phyloP scores from a whole-genome alignment of 2,113 vertebrate species.

The Eurystomus gularis region DNA sequence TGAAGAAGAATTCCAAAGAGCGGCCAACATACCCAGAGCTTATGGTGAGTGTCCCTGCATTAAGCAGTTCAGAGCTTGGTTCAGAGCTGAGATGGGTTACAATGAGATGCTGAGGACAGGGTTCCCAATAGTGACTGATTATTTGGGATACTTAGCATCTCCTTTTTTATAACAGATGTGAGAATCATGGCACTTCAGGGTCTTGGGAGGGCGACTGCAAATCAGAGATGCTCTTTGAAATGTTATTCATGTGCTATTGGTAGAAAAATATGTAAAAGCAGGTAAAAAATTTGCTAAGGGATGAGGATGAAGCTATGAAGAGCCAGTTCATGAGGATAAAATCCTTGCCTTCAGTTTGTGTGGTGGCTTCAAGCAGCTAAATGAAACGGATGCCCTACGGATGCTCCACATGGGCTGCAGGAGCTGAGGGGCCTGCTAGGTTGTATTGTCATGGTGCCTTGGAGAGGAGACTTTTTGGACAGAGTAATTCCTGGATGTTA shows the following conservation, averaged over 20 bases:
- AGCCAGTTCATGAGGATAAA: background rate
- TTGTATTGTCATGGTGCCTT: background rate
- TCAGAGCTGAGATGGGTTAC: background rate
- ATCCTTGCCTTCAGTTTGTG: background rate
- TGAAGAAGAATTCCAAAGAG: constrained; percentile 98
- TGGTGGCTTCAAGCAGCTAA: background rate
- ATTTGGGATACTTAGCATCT: background rate
- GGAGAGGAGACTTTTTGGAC: constrained; percentile 3
- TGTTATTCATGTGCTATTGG: background rate
- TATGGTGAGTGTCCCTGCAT: constrained; percentile 83
- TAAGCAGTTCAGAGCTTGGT: background rate
- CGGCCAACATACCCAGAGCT: constrained; percentile 94
- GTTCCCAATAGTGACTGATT: background rate
- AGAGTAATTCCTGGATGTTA: background rate
- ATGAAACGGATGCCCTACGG: background rate
- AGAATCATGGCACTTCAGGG: background rate
- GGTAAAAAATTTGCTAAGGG: background rate
- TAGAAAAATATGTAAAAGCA: background rate
- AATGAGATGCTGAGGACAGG: background rate
- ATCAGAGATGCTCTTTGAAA: background rate
- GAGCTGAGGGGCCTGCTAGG: background rate
- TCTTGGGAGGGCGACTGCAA: background rate
- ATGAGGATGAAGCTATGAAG: background rate
- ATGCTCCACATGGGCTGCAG: background rate
- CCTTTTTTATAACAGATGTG: background rate